Evolutionary conservation across 1,140 invertebrate species (phyloP).

Genomic region (Temnothorax nylanderi): DNA sequence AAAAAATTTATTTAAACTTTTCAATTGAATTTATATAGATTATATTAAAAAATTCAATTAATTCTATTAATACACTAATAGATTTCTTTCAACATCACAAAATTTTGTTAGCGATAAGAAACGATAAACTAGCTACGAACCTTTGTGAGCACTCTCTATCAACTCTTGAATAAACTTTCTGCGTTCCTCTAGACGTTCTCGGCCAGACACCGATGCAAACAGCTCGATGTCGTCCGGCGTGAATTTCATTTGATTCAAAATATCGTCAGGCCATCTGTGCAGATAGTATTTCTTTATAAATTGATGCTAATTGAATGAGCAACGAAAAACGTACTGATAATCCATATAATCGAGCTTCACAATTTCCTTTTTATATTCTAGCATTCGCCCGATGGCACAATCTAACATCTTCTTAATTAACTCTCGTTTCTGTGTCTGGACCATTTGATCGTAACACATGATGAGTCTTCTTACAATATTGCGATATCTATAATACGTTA

Average conservation of each 20-base stretch:
- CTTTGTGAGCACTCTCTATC: constrained; percentile 30
- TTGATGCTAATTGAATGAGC: background rate
- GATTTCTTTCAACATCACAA: background rate
- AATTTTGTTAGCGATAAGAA: background rate
- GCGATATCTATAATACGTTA: constrained; percentile 75
- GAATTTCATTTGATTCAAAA: constrained; percentile 87
- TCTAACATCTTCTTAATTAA: constrained; percentile 87
- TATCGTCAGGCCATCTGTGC: constrained; percentile 87
- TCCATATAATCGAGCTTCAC: constrained; percentile 72
- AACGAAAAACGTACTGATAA: constrained; percentile 72
- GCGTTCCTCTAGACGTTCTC: constrained; percentile 58
- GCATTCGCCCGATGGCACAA: constrained; percentile 80
- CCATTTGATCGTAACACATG: constrained; percentile 87
- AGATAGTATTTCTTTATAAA: constrained; percentile 24
- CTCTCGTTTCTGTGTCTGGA: constrained; percentile 88
- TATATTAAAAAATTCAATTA: background rate
- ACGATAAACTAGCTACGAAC: constrained; percentile 28
- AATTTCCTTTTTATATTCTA: constrained; percentile 79
- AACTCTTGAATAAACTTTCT: constrained; percentile 64
- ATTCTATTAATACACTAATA: background rate
- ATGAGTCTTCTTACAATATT: constrained; percentile 78
- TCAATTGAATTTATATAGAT: background rate
- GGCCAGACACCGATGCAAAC: constrained; percentile 5
- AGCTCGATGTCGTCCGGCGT: constrained; percentile 78
- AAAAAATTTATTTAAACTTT: background rate